Evolutionary conservation across 2,888 invertebrate genomes (phyloP).

Genomic region (Brachypalpus laphriformis): DNA sequence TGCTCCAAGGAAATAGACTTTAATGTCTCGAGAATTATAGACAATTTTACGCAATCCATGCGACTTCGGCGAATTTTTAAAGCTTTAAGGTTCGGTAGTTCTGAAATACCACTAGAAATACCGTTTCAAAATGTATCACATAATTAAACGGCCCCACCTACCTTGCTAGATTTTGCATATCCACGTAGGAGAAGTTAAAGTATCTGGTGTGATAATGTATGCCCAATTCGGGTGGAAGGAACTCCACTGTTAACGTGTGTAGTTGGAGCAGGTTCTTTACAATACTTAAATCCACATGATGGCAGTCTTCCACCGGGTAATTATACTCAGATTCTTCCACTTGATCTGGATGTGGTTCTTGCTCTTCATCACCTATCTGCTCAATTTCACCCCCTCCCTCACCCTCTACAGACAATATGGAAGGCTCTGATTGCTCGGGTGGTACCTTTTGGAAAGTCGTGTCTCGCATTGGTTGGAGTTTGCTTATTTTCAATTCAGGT

Average conservation of each 20-base stretch:
- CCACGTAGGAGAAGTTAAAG: conserved; percentile 78
- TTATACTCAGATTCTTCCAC: conserved; percentile 72
- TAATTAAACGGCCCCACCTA: conserved; percentile 34
- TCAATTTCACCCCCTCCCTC: too few relatives aligned
- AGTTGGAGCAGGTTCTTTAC: conserved; percentile 77
- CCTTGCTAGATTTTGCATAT: conserved; percentile 77
- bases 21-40: conserved; percentile 75
- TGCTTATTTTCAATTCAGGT: conserved; percentile 76
- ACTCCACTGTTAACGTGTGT: conserved; percentile 77
- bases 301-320: conserved; percentile 78
- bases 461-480: conserved; percentile 77
- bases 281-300: conserved; percentile 79
- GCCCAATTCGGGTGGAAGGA: conserved; percentile 77
- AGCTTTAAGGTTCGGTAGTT: conserved; percentile 74
- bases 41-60: conserved; percentile 78
- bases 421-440: conserved; percentile 28
- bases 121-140: neutral
- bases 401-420: conserved; percentile 41
- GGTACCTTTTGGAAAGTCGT: conserved; percentile 74
- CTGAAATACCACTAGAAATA: conserved; percentile 75
- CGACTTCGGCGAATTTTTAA: conserved; percentile 79
- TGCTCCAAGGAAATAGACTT: conserved; percentile 76
- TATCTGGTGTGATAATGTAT: conserved; percentile 77
- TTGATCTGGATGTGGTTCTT: conserved; percentile 66
- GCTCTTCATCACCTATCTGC: conserved; percentile 18